phyloP scores from a whole-genome alignment of 2,113 vertebrate genomes.

The Coreoperca whiteheadi region DNA sequence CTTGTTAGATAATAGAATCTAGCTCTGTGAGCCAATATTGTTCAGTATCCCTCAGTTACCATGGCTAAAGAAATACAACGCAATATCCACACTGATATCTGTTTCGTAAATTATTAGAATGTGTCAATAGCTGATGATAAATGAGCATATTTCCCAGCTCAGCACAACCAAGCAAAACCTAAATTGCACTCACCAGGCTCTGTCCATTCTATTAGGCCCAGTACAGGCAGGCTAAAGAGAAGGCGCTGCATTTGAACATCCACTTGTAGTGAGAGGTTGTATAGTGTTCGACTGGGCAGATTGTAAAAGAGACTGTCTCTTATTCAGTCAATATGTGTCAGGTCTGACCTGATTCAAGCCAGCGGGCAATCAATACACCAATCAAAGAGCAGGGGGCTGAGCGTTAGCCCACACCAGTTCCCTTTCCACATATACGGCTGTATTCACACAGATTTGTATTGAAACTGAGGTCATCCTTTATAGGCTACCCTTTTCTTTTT shows the following conservation, averaged over 20 bases:
- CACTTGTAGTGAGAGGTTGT: conserved; percentile 29
- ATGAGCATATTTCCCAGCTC: neutral
- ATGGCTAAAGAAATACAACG: neutral
- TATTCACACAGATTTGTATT: conserved; percentile 2
- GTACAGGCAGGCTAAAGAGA: neutral
- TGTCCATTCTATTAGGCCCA: conserved; percentile 24
- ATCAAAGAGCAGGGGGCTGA: conserved; percentile 23
- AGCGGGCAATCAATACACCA: conserved; percentile 62
- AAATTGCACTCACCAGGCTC: conserved; percentile 62
- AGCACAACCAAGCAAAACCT: neutral
- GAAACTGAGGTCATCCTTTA: neutral
- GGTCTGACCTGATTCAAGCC: conserved; percentile 69
- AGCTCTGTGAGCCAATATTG: neutral
- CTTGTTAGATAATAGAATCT: neutral
- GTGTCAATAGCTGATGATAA: neutral
- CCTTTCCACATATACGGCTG: conserved; percentile 8
- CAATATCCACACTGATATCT: neutral
- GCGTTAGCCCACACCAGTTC: conserved; percentile 7
- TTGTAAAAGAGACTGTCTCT: conserved; percentile 30
- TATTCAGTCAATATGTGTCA: conserved; percentile 57
- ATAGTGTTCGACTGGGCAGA: neutral
- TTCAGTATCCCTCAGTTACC: neutral
- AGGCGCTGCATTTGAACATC: conserved; percentile 35
- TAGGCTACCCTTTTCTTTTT: neutral
- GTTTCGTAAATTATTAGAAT: neutral